Base-by-base conservation (phyloP, 2,797 vertebrate species). In the Macroramphosus scolopax region DNA sequence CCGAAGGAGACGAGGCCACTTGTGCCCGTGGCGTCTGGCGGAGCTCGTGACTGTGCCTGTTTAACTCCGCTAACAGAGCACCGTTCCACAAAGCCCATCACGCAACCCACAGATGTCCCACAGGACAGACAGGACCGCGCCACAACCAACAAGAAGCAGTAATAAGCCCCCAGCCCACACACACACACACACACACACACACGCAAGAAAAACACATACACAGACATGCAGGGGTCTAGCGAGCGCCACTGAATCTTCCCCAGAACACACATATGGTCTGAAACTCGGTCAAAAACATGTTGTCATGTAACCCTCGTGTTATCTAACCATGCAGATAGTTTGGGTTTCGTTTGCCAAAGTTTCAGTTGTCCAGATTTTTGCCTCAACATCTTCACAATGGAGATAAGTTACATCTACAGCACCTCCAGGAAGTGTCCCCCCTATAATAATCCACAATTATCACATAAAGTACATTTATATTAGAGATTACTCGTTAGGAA, bases 41-140 rank as follows among this genome's bases (percentile, higher is more conserved):
- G 77, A 80, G 84, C 84, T 87, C 86, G 85, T 89, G 89, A 89
- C 87, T 85, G 83, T 24, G 83, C 51, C 87, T 85, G 84, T 87
- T 90, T 89, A 89, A 83, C 81, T 89, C 81, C 51, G 37, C 87
- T 77, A 86, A 80, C 80, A 83, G 86, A 84, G 75, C 74, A 81
- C 83, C 76, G 77, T 68, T 87, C 84, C 78, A 75, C 79, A 76
- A 69, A 86, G 70, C 75, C 80, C 82, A 85, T 85, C 87, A 90
- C 86, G 87, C 85, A 88, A 90, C 69, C 84, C 88, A 89, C 88
- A 90, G 81, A 87, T 89, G 89, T 85, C 80, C 84, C 78, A 85
- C 85, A 89, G 83, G 80, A 86, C 82, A 89, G 76, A 84, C 84
- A 71, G 55, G 59, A 69, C 72, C 59, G 60, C 47, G 30, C 80